These are phyloP conservation scores for Philonicus albiceps DNA, from an alignment of 2,888 invertebrate species.

Conservation along the genomic window DNA sequence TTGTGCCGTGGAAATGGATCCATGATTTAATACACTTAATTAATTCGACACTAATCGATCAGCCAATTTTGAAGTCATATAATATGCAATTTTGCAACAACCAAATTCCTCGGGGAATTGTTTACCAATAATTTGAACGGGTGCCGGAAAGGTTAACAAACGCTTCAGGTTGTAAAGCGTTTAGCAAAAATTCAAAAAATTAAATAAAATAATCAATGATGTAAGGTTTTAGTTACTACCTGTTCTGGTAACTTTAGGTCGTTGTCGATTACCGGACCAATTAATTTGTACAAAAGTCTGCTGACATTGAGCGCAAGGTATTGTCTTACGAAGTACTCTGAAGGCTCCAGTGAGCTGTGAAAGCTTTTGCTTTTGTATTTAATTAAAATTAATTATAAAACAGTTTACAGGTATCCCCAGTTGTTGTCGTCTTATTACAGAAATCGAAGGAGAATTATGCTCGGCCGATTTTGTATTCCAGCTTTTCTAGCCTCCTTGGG, in stretches of 20 bases:
- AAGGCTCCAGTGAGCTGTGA: not conserved
- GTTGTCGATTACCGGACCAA: not conserved
- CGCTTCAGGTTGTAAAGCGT: not conserved
- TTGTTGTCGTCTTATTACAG: not conserved
- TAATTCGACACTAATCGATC: not conserved
- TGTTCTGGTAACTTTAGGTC: not conserved
- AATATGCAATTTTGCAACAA: not conserved
- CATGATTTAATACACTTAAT: not conserved
- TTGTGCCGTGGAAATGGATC: not conserved
- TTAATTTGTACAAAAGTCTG: not conserved
- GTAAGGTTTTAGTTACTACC: not conserved
- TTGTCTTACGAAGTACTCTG: not conserved
- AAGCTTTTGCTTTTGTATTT: not conserved
- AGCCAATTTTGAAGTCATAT: not conserved
- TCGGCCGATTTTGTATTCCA: not conserved
- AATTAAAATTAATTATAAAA: not conserved
- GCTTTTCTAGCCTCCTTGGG: not conserved
- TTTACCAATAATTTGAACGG: not conserved
- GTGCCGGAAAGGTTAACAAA: slow-evolving; percentile 11
- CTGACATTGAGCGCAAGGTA: not conserved
- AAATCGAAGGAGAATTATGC: not conserved
- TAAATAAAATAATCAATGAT: not conserved
- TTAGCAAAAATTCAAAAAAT: not conserved
- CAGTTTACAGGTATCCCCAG: not conserved
- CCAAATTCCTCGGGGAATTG: not conserved